Percentiles rank a stretch among this genome's conserved stretches.
These are phyloP conservation scores for Tetragnatha versicolor DNA, from an alignment of 1,140 invertebrate genomes.

Conservation along the genomic window DNA sequence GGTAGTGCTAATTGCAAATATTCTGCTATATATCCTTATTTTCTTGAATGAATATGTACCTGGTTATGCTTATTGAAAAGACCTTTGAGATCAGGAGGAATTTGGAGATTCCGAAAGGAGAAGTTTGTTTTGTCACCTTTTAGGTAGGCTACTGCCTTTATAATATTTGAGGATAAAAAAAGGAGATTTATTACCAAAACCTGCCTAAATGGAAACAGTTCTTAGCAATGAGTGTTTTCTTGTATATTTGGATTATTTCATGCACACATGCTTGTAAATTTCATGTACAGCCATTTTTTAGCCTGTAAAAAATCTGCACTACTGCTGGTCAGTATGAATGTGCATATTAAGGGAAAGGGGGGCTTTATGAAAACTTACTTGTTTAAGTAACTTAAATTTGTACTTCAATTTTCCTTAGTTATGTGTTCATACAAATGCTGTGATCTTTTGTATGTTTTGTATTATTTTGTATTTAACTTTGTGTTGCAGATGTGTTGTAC, in stretches of 20 bases:
- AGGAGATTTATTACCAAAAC: too few species aligned
- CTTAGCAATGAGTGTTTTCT: conserved; percentile 18
- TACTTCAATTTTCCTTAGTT: conserved; percentile 31
- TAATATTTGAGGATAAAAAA: too few species aligned
- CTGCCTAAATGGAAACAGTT: neutral
- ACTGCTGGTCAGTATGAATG: conserved; percentile 47
- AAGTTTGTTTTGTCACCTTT: too few species aligned
- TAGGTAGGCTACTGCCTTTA: too few species aligned
- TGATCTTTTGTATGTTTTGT: conserved; percentile 28
- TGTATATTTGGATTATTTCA: conserved; percentile 18
- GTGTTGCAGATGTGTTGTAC: neutral
- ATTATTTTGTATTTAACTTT: conserved; percentile 2
- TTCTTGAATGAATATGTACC: too few species aligned
- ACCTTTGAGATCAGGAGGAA: too few species aligned
- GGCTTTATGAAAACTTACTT: conserved; percentile 2
- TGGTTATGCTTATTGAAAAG: too few species aligned
- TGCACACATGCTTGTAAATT: conserved; percentile 19
- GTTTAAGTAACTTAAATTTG: conserved; percentile 33
- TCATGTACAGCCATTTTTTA: conserved; percentile 32
- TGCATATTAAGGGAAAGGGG: neutral
- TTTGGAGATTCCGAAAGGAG: too few species aligned
- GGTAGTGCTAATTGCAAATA: too few species aligned
- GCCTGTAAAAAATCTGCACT: neutral
- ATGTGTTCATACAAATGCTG: conserved; percentile 35
- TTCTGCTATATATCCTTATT: too few species aligned